phyloP scores from a whole-genome alignment of 2,113 vertebrate genomes.

The Tricholaema leucomelas region DNA sequence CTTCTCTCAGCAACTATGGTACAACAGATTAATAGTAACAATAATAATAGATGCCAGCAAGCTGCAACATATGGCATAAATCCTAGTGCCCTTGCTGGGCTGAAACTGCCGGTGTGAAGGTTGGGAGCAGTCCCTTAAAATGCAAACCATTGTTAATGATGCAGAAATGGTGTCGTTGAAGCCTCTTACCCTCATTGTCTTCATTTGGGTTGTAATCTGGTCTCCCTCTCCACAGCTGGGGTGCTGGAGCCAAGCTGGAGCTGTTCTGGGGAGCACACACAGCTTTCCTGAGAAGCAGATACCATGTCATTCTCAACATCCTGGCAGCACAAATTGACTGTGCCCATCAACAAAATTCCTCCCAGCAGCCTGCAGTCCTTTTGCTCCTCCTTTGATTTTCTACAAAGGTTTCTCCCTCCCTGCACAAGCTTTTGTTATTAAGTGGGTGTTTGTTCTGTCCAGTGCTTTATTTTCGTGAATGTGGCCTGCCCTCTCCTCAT shows the following conservation, averaged over 20 bases:
- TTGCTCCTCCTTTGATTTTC: not conserved
- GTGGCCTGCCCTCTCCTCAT: rapidly evolving
- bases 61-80: not conserved
- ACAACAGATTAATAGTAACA: not conserved
- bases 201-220: not conserved
- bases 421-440: not conserved
- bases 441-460: not conserved
- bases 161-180: not conserved
- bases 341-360: not conserved
- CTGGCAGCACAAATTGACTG: not conserved
- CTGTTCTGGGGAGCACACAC: not conserved
- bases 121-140: not conserved
- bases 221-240: rapidly evolving
- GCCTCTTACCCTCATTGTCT: not conserved
- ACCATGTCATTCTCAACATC: rapidly evolving
- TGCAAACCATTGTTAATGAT: not conserved
- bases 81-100: not conserved
- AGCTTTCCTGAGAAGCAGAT: not conserved
- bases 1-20: not conserved
- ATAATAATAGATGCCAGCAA: not conserved
- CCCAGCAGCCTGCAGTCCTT: not conserved
- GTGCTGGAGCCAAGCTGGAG: rapidly evolving
- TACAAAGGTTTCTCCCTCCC: not conserved
- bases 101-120: not conserved
- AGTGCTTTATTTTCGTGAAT: not conserved